Evolutionary conservation across 2,888 invertebrate genomes (phyloP).

Genomic region (Drosophila ochracea): DNA sequence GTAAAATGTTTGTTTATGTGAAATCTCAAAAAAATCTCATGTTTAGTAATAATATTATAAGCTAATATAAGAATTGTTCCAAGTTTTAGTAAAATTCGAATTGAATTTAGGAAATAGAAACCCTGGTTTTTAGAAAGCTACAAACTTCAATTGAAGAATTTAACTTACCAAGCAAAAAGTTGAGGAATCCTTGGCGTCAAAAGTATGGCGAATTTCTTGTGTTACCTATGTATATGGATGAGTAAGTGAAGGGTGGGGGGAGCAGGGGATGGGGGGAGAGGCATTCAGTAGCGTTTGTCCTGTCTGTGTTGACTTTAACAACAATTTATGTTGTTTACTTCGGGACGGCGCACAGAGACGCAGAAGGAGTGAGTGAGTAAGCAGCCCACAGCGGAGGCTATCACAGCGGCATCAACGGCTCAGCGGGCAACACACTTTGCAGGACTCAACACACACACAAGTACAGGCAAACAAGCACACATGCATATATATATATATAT

Average conservation of each 20-base stretch:
- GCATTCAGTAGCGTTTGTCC: conserved; percentile 41
- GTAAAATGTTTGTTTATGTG: too few relatives aligned
- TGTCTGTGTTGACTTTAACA: conserved; percentile 76
- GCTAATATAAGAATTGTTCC: too few relatives aligned
- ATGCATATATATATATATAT: not conserved
- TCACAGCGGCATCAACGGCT: conserved; percentile 20
- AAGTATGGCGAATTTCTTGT: not conserved
- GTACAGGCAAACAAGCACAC: not conserved
- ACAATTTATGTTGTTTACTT: conserved; percentile 77
- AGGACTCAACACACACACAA: conserved; percentile 12
- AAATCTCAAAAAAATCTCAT: too few relatives aligned
- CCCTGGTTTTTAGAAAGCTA: not conserved
- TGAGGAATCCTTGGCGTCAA: not conserved
- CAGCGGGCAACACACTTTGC: conserved; percentile 40
- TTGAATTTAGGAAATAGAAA: not conserved
- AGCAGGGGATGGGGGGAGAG: too few relatives aligned
- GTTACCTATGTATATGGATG: not conserved
- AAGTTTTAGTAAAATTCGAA: not conserved
- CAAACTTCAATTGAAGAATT: not conserved
- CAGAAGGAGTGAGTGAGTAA: conserved; percentile 6
- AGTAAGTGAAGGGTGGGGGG: not conserved
- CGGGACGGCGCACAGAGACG: conserved; percentile 52
- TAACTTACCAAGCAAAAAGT: not conserved
- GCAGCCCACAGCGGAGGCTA: conserved; percentile 10
- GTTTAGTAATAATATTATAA: too few relatives aligned